Conservation (phyloP, 2,888 invertebrate genomes). For the Athalia cordata region DNA sequence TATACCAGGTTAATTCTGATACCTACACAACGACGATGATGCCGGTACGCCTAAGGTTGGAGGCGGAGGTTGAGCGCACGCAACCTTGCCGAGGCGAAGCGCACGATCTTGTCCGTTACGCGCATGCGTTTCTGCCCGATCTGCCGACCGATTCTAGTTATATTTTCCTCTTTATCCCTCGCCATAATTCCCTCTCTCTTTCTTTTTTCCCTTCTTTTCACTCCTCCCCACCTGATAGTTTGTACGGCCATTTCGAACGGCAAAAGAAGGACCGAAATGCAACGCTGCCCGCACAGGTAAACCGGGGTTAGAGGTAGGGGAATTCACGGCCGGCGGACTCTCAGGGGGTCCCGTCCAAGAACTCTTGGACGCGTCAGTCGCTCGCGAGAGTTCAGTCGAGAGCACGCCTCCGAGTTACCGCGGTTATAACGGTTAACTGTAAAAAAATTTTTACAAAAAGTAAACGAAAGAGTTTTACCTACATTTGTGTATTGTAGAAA, state of each 20-base stretch:
- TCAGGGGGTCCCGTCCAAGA: constrained; percentile 62
- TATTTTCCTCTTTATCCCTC: constrained; percentile 20
- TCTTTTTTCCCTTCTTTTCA: not conserved
- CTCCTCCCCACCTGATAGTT: constrained; percentile 9
- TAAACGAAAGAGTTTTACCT: not conserved
- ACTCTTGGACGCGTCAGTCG: constrained; percentile 67
- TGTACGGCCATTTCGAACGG: constrained; percentile 38
- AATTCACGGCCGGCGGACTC: constrained; percentile 64
- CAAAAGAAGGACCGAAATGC: constrained; percentile 43
- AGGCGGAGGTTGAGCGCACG: constrained; percentile 40
- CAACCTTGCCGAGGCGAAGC: constrained; percentile 36
- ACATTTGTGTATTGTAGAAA: too few species aligned
- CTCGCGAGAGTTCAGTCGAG: constrained; percentile 63
- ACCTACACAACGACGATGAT: not conserved
- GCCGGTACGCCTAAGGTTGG: constrained; percentile 10
- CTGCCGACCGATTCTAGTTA: not conserved
- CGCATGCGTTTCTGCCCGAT: constrained; percentile 56
- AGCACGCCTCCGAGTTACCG: constrained; percentile 33
- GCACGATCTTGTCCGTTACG: constrained; percentile 55
- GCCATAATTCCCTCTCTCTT: not conserved
- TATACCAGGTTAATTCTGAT: too few species aligned
- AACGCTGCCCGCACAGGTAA: constrained; percentile 36
- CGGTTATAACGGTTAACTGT: constrained; percentile 39
- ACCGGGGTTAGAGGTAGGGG: constrained; percentile 54
- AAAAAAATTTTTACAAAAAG: constrained; percentile 1